These are phyloP conservation scores for Gadus macrocephalus DNA, from an alignment of 2,113 vertebrate genomes.

Conservation along the genomic window DNA sequence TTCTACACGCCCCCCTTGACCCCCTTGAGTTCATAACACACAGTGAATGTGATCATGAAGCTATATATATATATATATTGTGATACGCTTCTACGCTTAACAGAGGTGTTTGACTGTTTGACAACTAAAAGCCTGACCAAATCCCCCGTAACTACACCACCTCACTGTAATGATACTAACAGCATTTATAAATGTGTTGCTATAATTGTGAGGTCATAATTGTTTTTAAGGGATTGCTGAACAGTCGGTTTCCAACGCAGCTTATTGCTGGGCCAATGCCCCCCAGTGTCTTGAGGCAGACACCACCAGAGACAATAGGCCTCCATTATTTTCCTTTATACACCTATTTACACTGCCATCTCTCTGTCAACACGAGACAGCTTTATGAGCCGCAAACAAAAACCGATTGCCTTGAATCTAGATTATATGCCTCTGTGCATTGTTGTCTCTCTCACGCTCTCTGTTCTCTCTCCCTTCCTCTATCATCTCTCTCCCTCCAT, in stretches of 20 bases:
- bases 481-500: not conserved
- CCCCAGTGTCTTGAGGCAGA: conserved; percentile 14
- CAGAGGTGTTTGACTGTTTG: too few relatives aligned
- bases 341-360: conserved; percentile 46
- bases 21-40: not conserved
- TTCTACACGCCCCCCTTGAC: not conserved
- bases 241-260: not conserved
- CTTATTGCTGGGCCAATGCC: not conserved
- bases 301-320: conserved; percentile 11
- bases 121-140: too few relatives aligned
- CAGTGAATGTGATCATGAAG: not conserved
- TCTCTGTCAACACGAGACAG: conserved; percentile 49
- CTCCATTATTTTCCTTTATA: conserved; percentile 45
- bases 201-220: not conserved
- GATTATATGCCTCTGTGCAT: conserved; percentile 46
- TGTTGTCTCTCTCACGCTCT: conserved; percentile 30
- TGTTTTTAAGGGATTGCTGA: not conserved
- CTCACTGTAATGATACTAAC: too few relatives aligned
- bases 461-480: not conserved
- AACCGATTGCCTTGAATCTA: conserved; percentile 63
- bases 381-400: conserved; percentile 67
- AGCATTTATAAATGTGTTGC: not conserved
- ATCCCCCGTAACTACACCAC: too few relatives aligned
- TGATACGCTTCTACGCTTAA: too few relatives aligned
- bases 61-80: not conserved